Percentiles rank a stretch among this genome's conserved stretches.
These are phyloP conservation scores for Trachelus iudaicus DNA, from an alignment of 2,888 invertebrate species.

Conservation along the genomic window DNA sequence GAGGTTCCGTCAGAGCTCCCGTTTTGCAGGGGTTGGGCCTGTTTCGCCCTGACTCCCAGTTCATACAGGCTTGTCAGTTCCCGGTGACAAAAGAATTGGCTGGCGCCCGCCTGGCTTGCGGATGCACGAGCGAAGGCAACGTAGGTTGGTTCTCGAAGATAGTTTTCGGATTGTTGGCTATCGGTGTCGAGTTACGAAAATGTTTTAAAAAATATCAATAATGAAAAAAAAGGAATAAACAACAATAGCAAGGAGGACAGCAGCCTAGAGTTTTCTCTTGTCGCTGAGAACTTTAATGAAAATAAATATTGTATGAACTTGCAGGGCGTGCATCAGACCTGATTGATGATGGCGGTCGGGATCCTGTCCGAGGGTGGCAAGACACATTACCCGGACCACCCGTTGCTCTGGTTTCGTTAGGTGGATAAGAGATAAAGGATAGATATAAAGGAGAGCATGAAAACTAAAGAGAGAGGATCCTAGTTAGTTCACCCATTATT, in stretches of 20 bases:
- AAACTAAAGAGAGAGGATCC: not conserved
- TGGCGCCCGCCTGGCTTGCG: too few species aligned
- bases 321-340: conserved; percentile 50
- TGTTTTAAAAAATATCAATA: not conserved
- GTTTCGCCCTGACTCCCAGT: too few species aligned
- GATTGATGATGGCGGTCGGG: conserved; percentile 59
- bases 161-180: too few species aligned
- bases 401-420: conserved; percentile 30
- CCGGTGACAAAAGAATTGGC: too few species aligned
- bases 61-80: too few species aligned
- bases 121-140: too few species aligned
- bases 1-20: too few species aligned
- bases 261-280: not conserved
- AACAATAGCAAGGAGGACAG: not conserved
- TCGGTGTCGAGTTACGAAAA: too few species aligned
- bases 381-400: conserved; percentile 62
- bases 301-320: conserved; percentile 65
- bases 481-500: not conserved
- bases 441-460: not conserved
- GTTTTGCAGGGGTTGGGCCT: too few species aligned
- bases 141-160: too few species aligned
- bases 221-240: not conserved
- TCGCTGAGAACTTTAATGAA: conserved; percentile 53
- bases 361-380: conserved; percentile 56
- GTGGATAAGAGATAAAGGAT: not conserved